Conservation (phyloP, 2,888 invertebrate species). For the Leucania comma region DNA sequence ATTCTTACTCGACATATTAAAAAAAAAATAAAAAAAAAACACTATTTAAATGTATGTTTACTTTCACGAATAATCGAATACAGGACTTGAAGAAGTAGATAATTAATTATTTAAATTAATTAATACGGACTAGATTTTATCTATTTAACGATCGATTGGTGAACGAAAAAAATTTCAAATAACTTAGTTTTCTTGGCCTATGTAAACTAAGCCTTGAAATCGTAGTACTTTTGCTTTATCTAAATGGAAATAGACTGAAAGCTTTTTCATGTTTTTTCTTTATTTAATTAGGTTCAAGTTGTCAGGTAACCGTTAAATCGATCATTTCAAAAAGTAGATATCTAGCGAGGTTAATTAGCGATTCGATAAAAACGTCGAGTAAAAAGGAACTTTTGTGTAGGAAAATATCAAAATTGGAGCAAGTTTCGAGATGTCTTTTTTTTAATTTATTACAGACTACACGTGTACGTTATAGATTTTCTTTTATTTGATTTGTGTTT, state of each 20-base stretch:
- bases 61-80: no score
- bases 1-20: no score
- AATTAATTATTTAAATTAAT: no score
- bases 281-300: not conserved
- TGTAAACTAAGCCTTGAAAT: not conserved
- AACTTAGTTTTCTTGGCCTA: not conserved
- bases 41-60: not conserved
- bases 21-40: not conserved
- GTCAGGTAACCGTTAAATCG: not conserved
- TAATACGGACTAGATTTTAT: not conserved
- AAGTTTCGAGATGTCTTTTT: not conserved
- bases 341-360: not conserved
- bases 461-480: not conserved
- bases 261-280: slow-evolving; percentile 3
- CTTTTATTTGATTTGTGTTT: not conserved
- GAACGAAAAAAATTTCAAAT: not conserved
- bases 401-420: slow-evolving; percentile 3
- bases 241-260: not conserved
- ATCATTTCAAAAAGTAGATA: not conserved
- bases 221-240: not conserved
- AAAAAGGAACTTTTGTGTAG: not conserved
- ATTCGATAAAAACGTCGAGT: not conserved
- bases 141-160: not conserved
- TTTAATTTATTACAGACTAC: not conserved
- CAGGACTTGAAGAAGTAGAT: no score